Base-by-base conservation (phyloP, 2,797 vertebrate genomes). In the Cossypha heuglini region DNA sequence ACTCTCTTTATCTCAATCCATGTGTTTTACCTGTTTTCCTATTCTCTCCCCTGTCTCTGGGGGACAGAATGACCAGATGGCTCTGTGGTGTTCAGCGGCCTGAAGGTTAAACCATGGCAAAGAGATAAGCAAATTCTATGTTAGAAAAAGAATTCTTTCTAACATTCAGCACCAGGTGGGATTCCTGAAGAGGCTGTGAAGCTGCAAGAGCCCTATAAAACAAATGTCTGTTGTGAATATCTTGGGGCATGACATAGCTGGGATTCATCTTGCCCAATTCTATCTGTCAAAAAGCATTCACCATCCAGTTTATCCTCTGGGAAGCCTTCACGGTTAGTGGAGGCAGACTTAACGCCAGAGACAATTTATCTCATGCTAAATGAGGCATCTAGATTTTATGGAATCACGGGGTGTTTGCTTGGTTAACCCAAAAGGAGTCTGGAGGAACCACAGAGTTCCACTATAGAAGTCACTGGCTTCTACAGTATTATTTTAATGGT, bases 231-330 rank as follows among this genome's bases (percentile, higher is more conserved):
- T n/a, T 74, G 57, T 61, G n/a, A 83, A 78, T 78, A 68, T 90
- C 66, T 87, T 64, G 38, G 66, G 31, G 54, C 62, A 46, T 42
- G 9, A 64, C 51, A 49, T 35, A 55, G 62, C 13, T 89, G 38
- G n/a, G 58, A 88, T 92, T 75, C 13, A 11, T 92, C 58, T 81
- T 91, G 33, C 58, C 71, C 69, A 81, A 78, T 92, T 89, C 38
- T 74, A 20, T 58, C 66, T 75, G 58, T 89, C 74, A 85, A 72
- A 94, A 88, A 64, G 21, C 45, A 78, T 94, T 85, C 42, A 26
- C 89, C 16, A 8, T 72, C 87, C 78, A 78, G 49, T 91, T 90
- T 82, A 48, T 91, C 54, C 28, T 81, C 62, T 66, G 42, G 49
- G 71, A 89, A 78, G 38, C 31, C 59, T 68, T 89, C 84, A 62